Evolutionary conservation across 35 echinoderm and acorn worm genomes (phyloP).

Genomic region (Apostichopus japonicus): DNA sequence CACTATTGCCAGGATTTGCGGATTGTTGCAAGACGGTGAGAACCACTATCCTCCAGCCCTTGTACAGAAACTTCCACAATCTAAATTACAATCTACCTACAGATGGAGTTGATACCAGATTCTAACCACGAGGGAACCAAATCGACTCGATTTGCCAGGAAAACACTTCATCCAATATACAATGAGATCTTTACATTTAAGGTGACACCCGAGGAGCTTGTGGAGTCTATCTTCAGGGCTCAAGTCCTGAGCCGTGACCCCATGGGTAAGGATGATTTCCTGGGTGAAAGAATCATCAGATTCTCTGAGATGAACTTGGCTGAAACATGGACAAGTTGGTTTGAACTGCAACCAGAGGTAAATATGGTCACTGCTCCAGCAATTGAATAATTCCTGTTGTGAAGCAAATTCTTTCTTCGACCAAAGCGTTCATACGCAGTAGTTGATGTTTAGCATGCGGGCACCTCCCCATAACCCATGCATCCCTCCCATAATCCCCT

Average conservation of each 20-base stretch:
- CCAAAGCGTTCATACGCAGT: too few species aligned
- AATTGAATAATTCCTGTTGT: too few species aligned
- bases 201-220: conserved; percentile 60
- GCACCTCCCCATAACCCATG: too few species aligned
- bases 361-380: neutral
- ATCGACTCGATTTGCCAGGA: conserved; percentile 63
- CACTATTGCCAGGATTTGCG: too few species aligned
- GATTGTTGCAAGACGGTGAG: too few species aligned
- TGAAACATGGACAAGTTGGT: conserved; percentile 81
- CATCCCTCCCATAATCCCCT: too few species aligned
- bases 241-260: conserved; percentile 83
- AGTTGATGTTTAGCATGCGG: too few species aligned
- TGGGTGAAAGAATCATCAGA: conserved; percentile 88
- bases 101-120: conserved; percentile 94
- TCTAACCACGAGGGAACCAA: conserved; percentile 68
- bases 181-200: conserved; percentile 97
- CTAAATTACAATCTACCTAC: neutral
- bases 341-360: conserved; percentile 92
- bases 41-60: too few species aligned
- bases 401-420: too few species aligned
- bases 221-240: conserved; percentile 66
- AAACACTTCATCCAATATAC: conserved; percentile 72
- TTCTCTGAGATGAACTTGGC: conserved; percentile 65
- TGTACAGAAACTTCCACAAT: too few species aligned
- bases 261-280: conserved; percentile 93